A percentile compares a stretch with the other conserved stretches of the same genome.
These are phyloP conservation scores for Drosophila macrospina DNA, from an alignment of 2,888 invertebrate species.

Conservation along the genomic window DNA sequence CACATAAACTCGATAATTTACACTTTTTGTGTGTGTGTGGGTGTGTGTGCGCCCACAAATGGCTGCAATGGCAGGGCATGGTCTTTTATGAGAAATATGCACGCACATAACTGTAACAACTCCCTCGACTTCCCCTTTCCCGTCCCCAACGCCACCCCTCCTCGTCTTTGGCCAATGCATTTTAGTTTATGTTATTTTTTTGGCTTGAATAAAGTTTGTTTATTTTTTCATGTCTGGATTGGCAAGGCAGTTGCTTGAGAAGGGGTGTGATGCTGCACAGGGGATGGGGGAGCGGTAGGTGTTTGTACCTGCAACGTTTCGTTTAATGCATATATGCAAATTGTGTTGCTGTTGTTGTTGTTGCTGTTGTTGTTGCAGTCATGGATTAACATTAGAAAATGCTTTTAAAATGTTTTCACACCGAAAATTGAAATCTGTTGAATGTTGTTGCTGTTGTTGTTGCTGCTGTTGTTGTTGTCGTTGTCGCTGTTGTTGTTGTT, in stretches of 20 bases:
- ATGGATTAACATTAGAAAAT: slow-evolving; percentile 60
- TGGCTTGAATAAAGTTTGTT: slow-evolving; percentile 24
- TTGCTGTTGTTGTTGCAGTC: slow-evolving; percentile 13
- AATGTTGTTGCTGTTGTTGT: slow-evolving; percentile 40
- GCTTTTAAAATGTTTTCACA: slow-evolving; percentile 56
- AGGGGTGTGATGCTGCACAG: no score
- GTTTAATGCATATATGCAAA: slow-evolving; percentile 37
- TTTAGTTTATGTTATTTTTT: slow-evolving; percentile 38
- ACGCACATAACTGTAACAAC: slow-evolving; percentile 13
- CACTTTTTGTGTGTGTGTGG: slow-evolving; percentile 40
- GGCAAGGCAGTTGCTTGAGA: not conserved
- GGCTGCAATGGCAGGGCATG: slow-evolving; percentile 9
- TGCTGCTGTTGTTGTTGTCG: slow-evolving; percentile 18
- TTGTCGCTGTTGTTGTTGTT: slow-evolving; percentile 31
- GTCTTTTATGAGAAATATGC: slow-evolving; percentile 25
- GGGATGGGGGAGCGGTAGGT: not conserved
- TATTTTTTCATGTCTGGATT: slow-evolving; percentile 5
- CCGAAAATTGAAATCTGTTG: slow-evolving; percentile 55
- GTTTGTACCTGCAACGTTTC: slow-evolving; percentile 12
- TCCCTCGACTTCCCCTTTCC: no score
- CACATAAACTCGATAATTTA: slow-evolving; percentile 71
- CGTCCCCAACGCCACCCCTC: no score
- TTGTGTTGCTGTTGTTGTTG: slow-evolving; percentile 7
- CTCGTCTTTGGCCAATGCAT: slow-evolving; percentile 27
- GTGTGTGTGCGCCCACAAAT: not conserved